Conservation (phyloP, 2,113 vertebrate genomes). For the Zootoca vivipara region DNA sequence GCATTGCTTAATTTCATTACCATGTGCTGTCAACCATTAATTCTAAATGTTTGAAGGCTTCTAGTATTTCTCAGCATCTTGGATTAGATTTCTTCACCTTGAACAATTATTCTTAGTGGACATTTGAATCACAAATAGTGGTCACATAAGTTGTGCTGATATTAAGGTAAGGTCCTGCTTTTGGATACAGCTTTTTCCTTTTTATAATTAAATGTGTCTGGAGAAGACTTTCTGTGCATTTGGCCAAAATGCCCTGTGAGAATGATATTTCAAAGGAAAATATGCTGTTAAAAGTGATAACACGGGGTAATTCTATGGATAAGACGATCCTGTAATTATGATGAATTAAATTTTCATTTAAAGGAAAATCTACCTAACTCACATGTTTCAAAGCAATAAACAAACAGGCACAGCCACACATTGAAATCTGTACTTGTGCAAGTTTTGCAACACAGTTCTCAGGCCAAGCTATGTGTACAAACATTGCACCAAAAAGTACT, state of each 20-base stretch:
- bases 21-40: constrained; percentile 56
- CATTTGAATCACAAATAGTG: neutral
- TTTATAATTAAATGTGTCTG: neutral
- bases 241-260: neutral
- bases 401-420: too few species aligned
- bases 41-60: constrained; percentile 51
- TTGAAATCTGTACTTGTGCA: too few species aligned
- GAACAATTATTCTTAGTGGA: neutral
- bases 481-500: too few species aligned
- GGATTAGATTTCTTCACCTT: neutral
- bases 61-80: neutral
- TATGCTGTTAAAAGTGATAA: neutral
- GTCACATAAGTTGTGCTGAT: neutral
- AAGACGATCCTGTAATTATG: neutral
- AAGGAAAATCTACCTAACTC: too few species aligned
- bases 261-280: neutral
- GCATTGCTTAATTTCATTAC: constrained; percentile 72
- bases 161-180: neutral
- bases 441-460: too few species aligned
- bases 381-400: too few species aligned
- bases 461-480: too few species aligned
- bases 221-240: neutral
- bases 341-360: too few species aligned
- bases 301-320: neutral
- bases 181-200: neutral